phyloP scores from a whole-genome alignment of 2,797 vertebrate genomes.

The Chaunax sp. region DNA sequence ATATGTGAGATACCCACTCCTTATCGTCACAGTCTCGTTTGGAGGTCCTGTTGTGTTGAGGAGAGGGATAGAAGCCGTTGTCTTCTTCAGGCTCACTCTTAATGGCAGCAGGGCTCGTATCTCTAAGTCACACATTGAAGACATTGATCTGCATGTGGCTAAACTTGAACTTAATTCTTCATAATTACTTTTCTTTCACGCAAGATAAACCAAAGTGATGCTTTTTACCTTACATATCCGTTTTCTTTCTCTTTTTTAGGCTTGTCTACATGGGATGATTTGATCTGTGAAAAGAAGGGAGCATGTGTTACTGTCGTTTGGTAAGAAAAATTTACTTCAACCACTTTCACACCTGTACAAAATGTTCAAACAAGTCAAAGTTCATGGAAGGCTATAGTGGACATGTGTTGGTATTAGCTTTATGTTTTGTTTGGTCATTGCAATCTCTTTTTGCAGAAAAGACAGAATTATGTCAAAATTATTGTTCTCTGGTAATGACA shows the following conservation, averaged over 20 bases:
- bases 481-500: too few relatives aligned
- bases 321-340: background rate
- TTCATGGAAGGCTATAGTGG: background rate
- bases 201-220: background rate
- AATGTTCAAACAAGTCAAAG: background rate
- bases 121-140: constrained; percentile 56
- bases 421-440: constrained; percentile 14
- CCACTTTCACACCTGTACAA: background rate
- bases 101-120: constrained; percentile 85
- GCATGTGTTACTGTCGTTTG: background rate
- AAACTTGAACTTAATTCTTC: background rate
- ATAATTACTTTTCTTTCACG: constrained; percentile 4
- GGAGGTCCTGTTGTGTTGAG: constrained; percentile 87
- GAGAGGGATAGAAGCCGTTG: constrained; percentile 86
- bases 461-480: background rate
- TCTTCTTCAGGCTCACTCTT: constrained; percentile 91
- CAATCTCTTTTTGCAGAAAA: too few relatives aligned
- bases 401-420: background rate
- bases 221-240: constrained; percentile 90
- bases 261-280: constrained; percentile 85
- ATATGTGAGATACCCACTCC: constrained; percentile 83
- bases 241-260: constrained; percentile 95
- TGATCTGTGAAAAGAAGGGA: constrained; percentile 79
- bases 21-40: constrained; percentile 90
- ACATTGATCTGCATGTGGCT: constrained; percentile 9